Base-by-base conservation (phyloP, 2,888 invertebrate species). In the Eudemis profundana region DNA sequence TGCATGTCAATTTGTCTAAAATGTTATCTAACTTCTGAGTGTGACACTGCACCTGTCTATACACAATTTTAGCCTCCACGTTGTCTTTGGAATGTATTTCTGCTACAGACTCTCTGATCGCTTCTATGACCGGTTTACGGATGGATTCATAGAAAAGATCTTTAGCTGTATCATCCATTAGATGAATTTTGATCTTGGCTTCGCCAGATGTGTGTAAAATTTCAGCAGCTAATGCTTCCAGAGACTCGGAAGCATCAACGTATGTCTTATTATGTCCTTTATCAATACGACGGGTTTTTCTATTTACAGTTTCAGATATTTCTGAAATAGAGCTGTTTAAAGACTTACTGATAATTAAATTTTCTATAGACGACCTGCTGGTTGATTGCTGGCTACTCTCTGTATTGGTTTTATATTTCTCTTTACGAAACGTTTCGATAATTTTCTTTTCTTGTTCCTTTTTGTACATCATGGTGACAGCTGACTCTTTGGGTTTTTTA, bases 141-240 rank as follows among this genome's bases (percentile, higher is more conserved):
- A 91, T 83, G 68, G 79, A 85, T 61, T 90, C 86, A 67, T 76
- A 82, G 27, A 92, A 79, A 36, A 77, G 68, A 53, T 79, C 74
- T 71, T 85, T 90, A 40, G 90, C 90, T 67, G 76, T 78, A 12
- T 87, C 86, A 59, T 86, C 87, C 89, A 90, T 91, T 23, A 91
- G 77, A 70, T 88, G 86, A 70, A 90, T 80, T 84, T 90, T 90
- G 64, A 90, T 86, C 69, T 79, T 84, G 10, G 78, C 75, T 12
- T 86, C 82, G 14, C 78, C 81, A 42, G 71, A 62, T 15, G 72
- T 65, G 19, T 81, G 74, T 40, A 76, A 74, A n/a, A 79, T 70
- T 74, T 88, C 86, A 1, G 83, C 82, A 1, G 88, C 87, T 19
- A 90, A 68, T 27, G 86, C 89, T 74, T 89, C 86, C 63, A 90